Base-by-base conservation (phyloP, 2,113 vertebrate species). In the Sceloporus undulatus region DNA sequence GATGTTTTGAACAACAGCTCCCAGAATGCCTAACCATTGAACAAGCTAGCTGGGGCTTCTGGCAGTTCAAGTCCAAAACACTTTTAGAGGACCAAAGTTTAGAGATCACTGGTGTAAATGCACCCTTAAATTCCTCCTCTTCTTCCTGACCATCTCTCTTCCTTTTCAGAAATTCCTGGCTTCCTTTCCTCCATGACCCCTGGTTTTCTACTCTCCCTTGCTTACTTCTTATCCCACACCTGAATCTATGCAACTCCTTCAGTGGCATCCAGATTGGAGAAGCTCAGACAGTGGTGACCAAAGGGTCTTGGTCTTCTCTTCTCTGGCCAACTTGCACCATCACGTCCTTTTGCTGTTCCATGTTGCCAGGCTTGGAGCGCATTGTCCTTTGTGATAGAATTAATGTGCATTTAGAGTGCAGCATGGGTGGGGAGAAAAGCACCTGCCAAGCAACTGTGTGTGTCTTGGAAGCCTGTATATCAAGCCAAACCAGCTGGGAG, bases 381-480 rank as follows among this genome's bases (percentile, higher is more conserved):
- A 9, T 27, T 86, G 29, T 9, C 23, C 23, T 62, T 91, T 78
- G 40, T 40, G 71, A 48, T 88, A 91, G 91, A 92, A 86, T 0
- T 65, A 0, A 88, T 94, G 92, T 92, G 89, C 92, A 89, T 87
- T 76, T 0, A 11, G 10, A 9, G 77, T 85, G 85, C 54, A 83
- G 82, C 0, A 0, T 56, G 27, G 91, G 93, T 89, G 0, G 86
- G 91, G 70, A 91, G 85, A 91, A 62, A 87, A 88, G 90, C 77
- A 85, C 70, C 85, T 93, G 89, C 84, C 68, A 83, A 87, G 89
- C 1, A 19, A 77, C 62, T 90, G 87, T 85, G 90, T 85, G 90
- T 92, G 94, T 92, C 77, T 95, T 90, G 66, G 71, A 90, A 96
- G 94, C 93, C 92, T 94, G 93, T 95, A 94, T 92, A 93, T 94